Evolutionary conservation across 2,797 vertebrate species (phyloP).

Genomic region (Rhinichthys osculus): DNA sequence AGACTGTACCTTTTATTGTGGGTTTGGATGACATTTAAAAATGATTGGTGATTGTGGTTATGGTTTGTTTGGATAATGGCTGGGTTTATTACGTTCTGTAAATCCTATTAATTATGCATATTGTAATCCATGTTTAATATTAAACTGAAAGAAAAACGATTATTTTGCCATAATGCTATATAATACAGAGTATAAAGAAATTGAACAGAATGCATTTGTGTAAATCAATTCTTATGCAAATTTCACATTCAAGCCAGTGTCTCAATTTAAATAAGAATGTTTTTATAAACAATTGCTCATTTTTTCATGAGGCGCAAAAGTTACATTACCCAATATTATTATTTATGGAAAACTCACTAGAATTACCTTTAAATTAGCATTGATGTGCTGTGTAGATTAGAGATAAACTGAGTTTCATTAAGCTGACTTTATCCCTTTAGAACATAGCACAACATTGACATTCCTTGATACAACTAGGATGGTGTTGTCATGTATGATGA

Average conservation of each 20-base stretch:
- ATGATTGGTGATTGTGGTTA: not conserved
- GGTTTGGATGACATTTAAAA: conserved; percentile 1
- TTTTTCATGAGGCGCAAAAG: not conserved
- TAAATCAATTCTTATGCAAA: not conserved
- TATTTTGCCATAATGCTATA: not conserved
- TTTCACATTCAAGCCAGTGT: not conserved
- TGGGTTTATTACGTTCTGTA: conserved; percentile 1
- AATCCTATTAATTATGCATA: conserved; percentile 12
- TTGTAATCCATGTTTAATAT: conserved; percentile 12
- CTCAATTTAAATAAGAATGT: not conserved
- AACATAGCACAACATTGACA: not conserved
- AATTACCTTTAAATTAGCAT: not conserved
- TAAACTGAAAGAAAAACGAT: not conserved
- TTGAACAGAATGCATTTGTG: not conserved
- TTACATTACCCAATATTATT: not conserved
- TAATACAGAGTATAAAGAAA: not conserved
- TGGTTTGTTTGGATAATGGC: conserved; percentile 27
- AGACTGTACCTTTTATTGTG: not conserved
- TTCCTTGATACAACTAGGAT: not conserved
- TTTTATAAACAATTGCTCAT: not conserved
- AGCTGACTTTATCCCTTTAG: not conserved
- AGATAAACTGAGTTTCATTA: conserved; percentile 1
- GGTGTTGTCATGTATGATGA: not conserved
- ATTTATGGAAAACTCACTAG: not conserved
- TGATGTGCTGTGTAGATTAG: not conserved